Percentiles rank a stretch among this genome's conserved stretches.
Conservation (phyloP, 1,140 invertebrate genomes). For the Neotoxoptera formosana region DNA sequence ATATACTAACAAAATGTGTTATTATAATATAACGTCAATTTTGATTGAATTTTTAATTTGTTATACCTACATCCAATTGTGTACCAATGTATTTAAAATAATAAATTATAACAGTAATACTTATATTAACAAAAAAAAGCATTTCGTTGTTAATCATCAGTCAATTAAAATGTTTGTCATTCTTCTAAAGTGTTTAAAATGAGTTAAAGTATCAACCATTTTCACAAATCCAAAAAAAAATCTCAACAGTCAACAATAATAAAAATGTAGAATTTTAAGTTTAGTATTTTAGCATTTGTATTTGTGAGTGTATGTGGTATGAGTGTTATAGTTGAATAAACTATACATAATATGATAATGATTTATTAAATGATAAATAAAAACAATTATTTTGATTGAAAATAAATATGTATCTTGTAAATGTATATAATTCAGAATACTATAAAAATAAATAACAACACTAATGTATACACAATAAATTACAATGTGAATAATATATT, state of each 20-base stretch:
- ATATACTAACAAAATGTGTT: neutral
- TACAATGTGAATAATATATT: neutral
- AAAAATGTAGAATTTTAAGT: neutral
- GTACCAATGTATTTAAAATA: neutral
- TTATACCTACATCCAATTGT: neutral
- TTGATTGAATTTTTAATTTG: neutral
- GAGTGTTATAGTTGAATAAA: neutral
- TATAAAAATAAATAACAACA: slow-evolving; percentile 19
- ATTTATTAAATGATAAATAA: slow-evolving; percentile 5
- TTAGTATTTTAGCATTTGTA: neutral
- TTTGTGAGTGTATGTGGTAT: neutral
- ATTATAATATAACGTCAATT: neutral
- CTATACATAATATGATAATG: neutral
- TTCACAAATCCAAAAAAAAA: neutral
- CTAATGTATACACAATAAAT: neutral
- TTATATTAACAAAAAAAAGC: neutral
- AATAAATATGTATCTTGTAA: neutral
- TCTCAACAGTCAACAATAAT: no score
- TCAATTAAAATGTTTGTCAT: neutral
- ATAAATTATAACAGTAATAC: neutral
- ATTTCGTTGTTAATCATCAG: neutral
- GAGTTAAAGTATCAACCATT: neutral
- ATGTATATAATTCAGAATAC: neutral
- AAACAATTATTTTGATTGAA: neutral
- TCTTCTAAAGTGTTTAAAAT: neutral